Percentiles rank a stretch among this genome's conserved stretches.
Evolutionary conservation across 1,140 invertebrate genomes (phyloP).

Genomic region (Homarus americanus): DNA sequence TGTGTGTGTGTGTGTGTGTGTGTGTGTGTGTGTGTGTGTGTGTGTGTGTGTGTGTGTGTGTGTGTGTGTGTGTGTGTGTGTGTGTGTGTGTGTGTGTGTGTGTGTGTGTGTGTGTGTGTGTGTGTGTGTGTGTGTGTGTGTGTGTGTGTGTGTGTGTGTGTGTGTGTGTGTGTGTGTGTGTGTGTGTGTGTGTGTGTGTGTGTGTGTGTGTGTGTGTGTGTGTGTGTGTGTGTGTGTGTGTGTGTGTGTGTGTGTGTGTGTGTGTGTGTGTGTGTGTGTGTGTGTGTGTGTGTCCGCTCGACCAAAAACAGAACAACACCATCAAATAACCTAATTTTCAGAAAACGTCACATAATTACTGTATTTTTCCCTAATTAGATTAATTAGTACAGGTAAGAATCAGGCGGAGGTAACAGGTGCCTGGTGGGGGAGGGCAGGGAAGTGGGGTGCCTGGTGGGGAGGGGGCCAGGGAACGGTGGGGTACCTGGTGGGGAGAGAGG

Average conservation of each 20-base stretch:
- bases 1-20: too few relatives aligned
- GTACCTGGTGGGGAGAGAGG: too few relatives aligned
- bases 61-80: neutral
- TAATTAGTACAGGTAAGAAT: too few relatives aligned
- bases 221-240: constrained; percentile 32
- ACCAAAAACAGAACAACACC: too few relatives aligned
- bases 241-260: constrained; percentile 21
- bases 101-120: constrained; percentile 32
- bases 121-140: constrained; percentile 33
- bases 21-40: neutral
- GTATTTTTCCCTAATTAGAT: too few relatives aligned
- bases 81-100: constrained; percentile 31
- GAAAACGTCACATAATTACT: too few relatives aligned
- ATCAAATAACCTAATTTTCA: too few relatives aligned
- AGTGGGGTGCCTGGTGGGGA: too few relatives aligned
- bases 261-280: neutral
- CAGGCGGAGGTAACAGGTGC: too few relatives aligned
- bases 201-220: constrained; percentile 35
- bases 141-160: constrained; percentile 19
- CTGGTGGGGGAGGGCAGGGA: too few relatives aligned
- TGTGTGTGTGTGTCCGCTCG: neutral
- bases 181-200: neutral
- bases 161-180: neutral
- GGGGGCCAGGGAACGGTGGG: too few relatives aligned
- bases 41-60: neutral